Evolutionary conservation across 2,888 invertebrate species (phyloP), one percentile per base, ranked within the genome.

Genomic region (Maniola hyperantus): DNA sequence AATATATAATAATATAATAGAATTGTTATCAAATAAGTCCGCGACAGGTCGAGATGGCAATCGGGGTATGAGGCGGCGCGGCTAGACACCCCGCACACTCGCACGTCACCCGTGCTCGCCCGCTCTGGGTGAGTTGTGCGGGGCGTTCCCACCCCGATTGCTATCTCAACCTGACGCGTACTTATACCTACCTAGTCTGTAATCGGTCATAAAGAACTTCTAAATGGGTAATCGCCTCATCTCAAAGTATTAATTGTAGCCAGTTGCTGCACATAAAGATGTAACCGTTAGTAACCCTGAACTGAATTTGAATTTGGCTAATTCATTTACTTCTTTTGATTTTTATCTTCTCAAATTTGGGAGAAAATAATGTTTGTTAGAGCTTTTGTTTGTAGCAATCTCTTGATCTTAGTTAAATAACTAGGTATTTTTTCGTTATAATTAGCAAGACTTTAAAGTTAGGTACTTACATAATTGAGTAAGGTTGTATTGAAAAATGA

Each of bases 291-390:
- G 44, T 18, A 42, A 42, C 68, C 68, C 33, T 68, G 68, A 68
- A 66, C 66, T 54, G 51, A 58, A 61, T 66, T 65, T 44, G 20
- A 57, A 61, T 66, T 62, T 57, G 57, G 58, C 66, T 59, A 51
- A 6, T 26, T 61, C 67, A 55, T 66, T 64, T 42, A 64, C n/a
- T n/a, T n/a, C n/a, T 69, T 64, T 11, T 36, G 68, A 69, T 66
- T 69, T n/a, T 50, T 55, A 69, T 69, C 64, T 67, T n/a, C 39
- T 55, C 33, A 65, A 36, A 59, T 46, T 59, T 39, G 51, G 39
- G 61, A 50, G 53, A 33, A 58, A 66, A 64, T 55, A 68, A 63
- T 36, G 61, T 42, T 44, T 36, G 54, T 42, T 48, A 54, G 54
- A 60, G 65, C 68, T 62, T 62, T 68, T 66, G 62, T 66, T 62